Base-by-base conservation (phyloP, 2,888 invertebrate genomes). In the Tachina grossa region DNA sequence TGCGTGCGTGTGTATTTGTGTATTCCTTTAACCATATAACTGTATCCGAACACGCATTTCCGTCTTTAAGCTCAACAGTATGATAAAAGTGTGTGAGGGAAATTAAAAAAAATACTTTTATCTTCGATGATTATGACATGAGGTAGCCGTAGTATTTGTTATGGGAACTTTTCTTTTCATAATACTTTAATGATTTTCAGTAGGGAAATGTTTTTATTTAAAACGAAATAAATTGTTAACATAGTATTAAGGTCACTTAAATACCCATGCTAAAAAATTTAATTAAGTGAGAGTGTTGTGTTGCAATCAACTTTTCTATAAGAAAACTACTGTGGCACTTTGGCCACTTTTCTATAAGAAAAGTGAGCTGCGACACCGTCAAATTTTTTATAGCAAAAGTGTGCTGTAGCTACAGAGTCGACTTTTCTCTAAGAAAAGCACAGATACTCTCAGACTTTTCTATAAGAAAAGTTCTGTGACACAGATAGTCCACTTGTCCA, bases 31-130 rank as follows among this genome's bases (percentile, higher is more conserved):
- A 45, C 57, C 45, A 57, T 71, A 19, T 47, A 71, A 71, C 45
- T 57, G 55, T 31, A 16, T 1, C 11, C n/a, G 2, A 47, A 57
- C 71, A 71, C 71, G 71, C 71, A 71, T 57, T 57, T 71, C 71
- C 71, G 57, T 0, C 57, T n/a, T 45, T n/a, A 22, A 14, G 19
- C 19, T 22, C 3, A n/a, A 22, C 19, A 9, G 9, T 45, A 22
- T 45, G 55, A 31, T n/a, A 31, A 71, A 31, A 57, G 31, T 71
- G 45, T n/a, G n/a, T 2, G 22, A 22, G 11, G 2, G n/a, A 6
- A 47, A 22, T 2, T n/a, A 71, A 47, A 41, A 43, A 53, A 5
- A 22, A 22, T 55, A 69, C 1, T 22, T 55, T 57, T 41, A 57
- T 57, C 22, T 31, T 45, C 11, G 10, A 55, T 16, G 41, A 57